Percentiles rank a stretch among this genome's conserved stretches.
Conservation (phyloP, 2,888 invertebrate genomes). For the Cremastinae sp. region DNA sequence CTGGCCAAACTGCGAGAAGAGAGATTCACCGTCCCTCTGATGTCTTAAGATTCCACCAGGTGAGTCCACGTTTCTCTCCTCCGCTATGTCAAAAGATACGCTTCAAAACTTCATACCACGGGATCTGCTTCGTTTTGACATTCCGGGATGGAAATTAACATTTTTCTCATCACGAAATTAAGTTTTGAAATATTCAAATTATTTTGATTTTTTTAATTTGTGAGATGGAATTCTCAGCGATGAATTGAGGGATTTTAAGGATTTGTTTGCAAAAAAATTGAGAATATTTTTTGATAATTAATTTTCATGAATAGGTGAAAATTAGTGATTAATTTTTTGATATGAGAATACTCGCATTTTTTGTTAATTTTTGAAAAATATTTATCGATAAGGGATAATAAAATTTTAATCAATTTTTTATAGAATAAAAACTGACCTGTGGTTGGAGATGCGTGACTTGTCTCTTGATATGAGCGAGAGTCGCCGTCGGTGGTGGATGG, state of each 20-base stretch:
- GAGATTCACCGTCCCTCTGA: slow-evolving; percentile 36
- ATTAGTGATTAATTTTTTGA: too few relatives aligned
- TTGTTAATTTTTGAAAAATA: too few relatives aligned
- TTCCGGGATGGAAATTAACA: too few relatives aligned
- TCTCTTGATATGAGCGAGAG: slow-evolving; percentile 91
- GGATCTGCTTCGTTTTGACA: too few relatives aligned
- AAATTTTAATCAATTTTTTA: not conserved
- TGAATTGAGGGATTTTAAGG: too few relatives aligned
- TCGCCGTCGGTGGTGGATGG: slow-evolving; percentile 86
- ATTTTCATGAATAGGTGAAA: not conserved
- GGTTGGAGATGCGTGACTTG: slow-evolving; percentile 88
- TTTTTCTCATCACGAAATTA: not conserved
- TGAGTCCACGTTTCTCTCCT: slow-evolving; percentile 38
- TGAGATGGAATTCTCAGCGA: not conserved
- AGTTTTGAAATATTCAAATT: not conserved
- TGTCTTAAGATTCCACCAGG: slow-evolving; percentile 48
- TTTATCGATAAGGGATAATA: too few relatives aligned
- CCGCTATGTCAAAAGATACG: slow-evolving; percentile 21
- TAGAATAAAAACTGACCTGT: slow-evolving; percentile 54
- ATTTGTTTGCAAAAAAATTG: not conserved
- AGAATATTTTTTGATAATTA: too few relatives aligned
- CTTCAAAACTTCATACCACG: too few relatives aligned
- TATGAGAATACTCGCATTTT: too few relatives aligned
- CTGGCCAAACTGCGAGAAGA: slow-evolving; percentile 32
- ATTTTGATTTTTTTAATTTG: not conserved